phyloP scores from a whole-genome alignment of 1,140 invertebrate species.

The Venustaconcha ellipsiformis region DNA sequence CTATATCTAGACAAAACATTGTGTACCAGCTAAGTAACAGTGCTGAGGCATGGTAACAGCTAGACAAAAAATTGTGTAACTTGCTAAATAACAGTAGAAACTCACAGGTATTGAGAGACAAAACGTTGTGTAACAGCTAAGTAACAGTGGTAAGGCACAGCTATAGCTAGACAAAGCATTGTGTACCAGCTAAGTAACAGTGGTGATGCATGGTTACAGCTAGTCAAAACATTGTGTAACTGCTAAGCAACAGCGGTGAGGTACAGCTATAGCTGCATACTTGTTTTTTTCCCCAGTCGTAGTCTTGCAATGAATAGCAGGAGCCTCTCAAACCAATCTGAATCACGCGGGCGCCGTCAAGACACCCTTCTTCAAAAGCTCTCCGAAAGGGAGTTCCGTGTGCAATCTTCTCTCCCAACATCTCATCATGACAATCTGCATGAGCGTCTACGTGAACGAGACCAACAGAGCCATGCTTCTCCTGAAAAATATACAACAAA shows the following conservation, averaged over 20 bases:
- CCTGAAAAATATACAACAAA: slow-evolving; percentile 38
- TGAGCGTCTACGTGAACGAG: slow-evolving; percentile 68
- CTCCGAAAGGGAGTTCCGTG: slow-evolving; percentile 68
- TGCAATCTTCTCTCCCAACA: slow-evolving; percentile 61
- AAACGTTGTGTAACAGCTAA: too few relatives aligned
- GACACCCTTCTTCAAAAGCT: slow-evolving; percentile 65
- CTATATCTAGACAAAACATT: slow-evolving; percentile 6
- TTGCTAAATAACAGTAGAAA: too few relatives aligned
- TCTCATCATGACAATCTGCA: slow-evolving; percentile 58
- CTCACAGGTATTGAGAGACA: slow-evolving; percentile 1
- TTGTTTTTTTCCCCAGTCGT: slow-evolving; percentile 58
- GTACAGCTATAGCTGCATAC: slow-evolving; percentile 24
- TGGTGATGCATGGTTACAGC: too few relatives aligned
- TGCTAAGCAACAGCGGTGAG: too few relatives aligned
- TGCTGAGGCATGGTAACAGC: too few relatives aligned
- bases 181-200: too few relatives aligned
- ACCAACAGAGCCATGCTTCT: slow-evolving; percentile 66
- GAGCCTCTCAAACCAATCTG: slow-evolving; percentile 68
- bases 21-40: too few relatives aligned
- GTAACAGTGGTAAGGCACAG: too few relatives aligned
- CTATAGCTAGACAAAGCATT: too few relatives aligned
- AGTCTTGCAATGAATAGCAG: slow-evolving; percentile 50
- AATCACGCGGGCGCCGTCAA: slow-evolving; percentile 64
- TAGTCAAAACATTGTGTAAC: too few relatives aligned
- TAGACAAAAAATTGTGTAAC: too few relatives aligned